phyloP scores from a whole-genome alignment of 2,888 invertebrate species.

The Osmoderma eremita region DNA sequence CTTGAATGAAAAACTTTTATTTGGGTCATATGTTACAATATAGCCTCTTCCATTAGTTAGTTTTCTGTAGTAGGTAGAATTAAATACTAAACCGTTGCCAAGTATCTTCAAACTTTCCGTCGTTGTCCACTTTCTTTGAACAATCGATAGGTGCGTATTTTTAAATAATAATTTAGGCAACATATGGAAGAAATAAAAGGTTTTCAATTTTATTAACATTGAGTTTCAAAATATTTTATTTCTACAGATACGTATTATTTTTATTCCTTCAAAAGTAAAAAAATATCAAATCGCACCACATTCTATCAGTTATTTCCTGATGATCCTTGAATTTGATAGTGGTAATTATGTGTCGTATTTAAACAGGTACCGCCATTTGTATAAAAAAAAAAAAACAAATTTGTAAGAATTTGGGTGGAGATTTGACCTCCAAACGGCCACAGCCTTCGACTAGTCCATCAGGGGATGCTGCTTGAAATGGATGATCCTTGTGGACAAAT shows the following conservation, averaged over 20 bases:
- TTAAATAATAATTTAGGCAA: background rate
- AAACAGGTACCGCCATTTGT: background rate
- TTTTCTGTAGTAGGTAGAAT: conserved; percentile 3
- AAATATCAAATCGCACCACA: background rate
- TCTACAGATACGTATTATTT: background rate
- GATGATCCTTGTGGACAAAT: background rate
- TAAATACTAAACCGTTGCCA: conserved; percentile 13
- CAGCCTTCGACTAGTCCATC: no score
- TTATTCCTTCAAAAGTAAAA: conserved; percentile 9
- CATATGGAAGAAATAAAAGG: background rate
- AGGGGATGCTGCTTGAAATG: background rate
- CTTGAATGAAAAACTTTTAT: conserved; percentile 1
- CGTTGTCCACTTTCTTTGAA: conserved; percentile 1
- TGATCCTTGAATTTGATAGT: conserved; percentile 5
- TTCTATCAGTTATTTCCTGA: conserved; percentile 16
- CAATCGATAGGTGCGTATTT: background rate
- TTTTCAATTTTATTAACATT: conserved; percentile 5
- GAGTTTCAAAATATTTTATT: background rate
- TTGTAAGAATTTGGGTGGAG: background rate
- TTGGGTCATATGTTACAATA: conserved; percentile 17
- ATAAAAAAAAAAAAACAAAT: background rate
- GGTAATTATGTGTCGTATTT: conserved; percentile 1
- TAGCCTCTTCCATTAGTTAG: background rate
- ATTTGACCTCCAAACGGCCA: background rate
- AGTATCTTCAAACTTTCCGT: background rate